phyloP scores from a whole-genome alignment of 2,113 vertebrate genomes.

The Ageneiosus marmoratus region DNA sequence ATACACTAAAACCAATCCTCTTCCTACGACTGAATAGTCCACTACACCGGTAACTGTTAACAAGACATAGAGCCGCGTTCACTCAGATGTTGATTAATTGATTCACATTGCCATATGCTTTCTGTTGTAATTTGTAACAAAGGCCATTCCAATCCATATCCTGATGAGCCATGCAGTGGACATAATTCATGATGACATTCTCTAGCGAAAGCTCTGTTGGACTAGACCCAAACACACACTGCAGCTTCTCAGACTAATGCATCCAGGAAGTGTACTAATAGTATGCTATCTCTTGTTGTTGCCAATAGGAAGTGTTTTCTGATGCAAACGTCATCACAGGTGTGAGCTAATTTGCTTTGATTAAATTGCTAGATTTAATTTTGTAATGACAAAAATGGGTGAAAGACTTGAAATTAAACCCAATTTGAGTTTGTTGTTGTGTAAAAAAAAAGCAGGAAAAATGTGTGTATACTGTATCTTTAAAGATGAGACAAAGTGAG shows the following conservation, averaged over 20 bases:
- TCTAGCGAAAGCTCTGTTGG: conserved; percentile 40
- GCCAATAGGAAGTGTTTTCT: not conserved
- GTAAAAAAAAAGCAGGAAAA: not conserved
- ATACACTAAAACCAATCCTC: not conserved
- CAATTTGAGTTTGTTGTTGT: not conserved
- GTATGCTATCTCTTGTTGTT: not conserved
- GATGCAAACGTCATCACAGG: not conserved
- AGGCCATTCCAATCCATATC: conserved; percentile 49
- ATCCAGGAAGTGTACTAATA: conserved; percentile 1
- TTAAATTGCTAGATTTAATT: not conserved
- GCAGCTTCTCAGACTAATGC: conserved; percentile 35
- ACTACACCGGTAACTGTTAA: conserved; percentile 11
- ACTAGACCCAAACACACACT: conserved; percentile 34
- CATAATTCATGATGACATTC: conserved; percentile 50
- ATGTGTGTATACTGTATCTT: not conserved
- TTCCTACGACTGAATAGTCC: not conserved
- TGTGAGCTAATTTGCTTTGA: not conserved
- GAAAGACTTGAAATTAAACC: not conserved
- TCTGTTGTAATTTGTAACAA: conserved; percentile 48
- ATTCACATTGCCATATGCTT: conserved; percentile 38
- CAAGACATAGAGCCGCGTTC: conserved; percentile 16
- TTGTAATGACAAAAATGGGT: not conserved
- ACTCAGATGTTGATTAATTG: conserved; percentile 43
- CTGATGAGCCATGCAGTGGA: conserved; percentile 47
- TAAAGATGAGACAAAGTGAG: not conserved